Evolutionary conservation across 2,113 vertebrate genomes (phyloP).

Genomic region (Isichthys henryi): DNA sequence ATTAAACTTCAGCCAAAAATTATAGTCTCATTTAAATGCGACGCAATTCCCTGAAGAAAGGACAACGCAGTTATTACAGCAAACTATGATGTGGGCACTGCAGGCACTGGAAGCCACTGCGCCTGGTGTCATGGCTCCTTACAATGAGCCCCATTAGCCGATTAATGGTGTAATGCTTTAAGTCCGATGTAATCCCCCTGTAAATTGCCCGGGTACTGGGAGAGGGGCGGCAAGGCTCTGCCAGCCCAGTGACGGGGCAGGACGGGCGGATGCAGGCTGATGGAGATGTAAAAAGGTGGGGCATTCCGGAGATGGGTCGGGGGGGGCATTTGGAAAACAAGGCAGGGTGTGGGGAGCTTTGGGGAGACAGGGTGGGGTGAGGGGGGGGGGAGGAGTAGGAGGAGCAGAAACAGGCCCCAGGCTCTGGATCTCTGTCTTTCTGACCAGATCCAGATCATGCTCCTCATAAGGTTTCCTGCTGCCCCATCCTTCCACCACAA

Average conservation of each 20-base stretch:
- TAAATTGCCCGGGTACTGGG: not conserved
- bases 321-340: not conserved
- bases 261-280: not conserved
- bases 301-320: not conserved
- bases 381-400: too few relatives aligned
- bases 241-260: not conserved
- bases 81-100: not conserved
- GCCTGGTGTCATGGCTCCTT: not conserved
- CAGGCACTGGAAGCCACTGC: not conserved
- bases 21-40: not conserved
- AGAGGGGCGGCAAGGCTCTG: not conserved
- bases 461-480: not conserved
- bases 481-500: not conserved
- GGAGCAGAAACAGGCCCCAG: not conserved
- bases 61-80: not conserved
- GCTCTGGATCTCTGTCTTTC: not conserved
- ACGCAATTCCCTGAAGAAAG: not conserved
- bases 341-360: not conserved
- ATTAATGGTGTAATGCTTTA: constrained; percentile 8
- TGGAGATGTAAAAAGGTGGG: not conserved
- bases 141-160: not conserved
- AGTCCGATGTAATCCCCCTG: constrained; percentile 1
- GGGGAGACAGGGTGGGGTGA: not conserved
- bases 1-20: not conserved
- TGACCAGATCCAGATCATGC: not conserved